Evolutionary conservation across 2,113 vertebrate genomes (phyloP).

Genomic region (Chascanopsetta lugubris): DNA sequence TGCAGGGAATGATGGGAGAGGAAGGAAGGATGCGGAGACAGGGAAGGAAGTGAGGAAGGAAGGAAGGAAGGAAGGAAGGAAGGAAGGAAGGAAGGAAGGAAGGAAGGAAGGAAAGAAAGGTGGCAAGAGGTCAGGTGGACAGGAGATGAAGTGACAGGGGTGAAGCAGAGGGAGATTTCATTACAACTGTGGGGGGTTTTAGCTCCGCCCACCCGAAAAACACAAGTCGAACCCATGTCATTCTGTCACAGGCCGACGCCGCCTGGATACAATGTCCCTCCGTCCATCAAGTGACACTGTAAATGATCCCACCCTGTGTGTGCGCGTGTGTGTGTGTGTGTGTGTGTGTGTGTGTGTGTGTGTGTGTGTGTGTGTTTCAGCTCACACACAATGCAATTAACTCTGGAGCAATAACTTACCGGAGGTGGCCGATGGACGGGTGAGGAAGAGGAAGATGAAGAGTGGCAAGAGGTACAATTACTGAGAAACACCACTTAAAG

Average conservation of each 20-base stretch:
- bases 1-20: constrained; percentile 43
- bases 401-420: constrained; percentile 50
- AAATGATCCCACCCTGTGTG: constrained; percentile 47
- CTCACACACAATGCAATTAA: constrained; percentile 35
- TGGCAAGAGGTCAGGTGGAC: background rate
- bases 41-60: constrained; percentile 16
- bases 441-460: background rate
- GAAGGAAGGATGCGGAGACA: constrained; percentile 52
- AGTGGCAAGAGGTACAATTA: background rate
- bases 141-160: background rate
- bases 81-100: background rate
- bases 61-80: constrained; percentile 4
- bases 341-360: too few species aligned
- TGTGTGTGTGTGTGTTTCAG: constrained; percentile 35
- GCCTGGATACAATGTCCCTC: constrained; percentile 41
- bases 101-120: background rate
- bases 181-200: background rate
- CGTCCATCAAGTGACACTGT: constrained; percentile 51
- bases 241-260: constrained; percentile 2
- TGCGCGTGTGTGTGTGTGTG: too few species aligned
- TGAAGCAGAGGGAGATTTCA: background rate
- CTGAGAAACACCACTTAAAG: constrained; percentile 5
- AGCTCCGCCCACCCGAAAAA: constrained; percentile 21
- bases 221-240: constrained; percentile 28
- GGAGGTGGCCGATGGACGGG: background rate